These are phyloP conservation scores for Athripsodes cinereus DNA, from an alignment of 2,888 invertebrate species.

Conservation along the genomic window DNA sequence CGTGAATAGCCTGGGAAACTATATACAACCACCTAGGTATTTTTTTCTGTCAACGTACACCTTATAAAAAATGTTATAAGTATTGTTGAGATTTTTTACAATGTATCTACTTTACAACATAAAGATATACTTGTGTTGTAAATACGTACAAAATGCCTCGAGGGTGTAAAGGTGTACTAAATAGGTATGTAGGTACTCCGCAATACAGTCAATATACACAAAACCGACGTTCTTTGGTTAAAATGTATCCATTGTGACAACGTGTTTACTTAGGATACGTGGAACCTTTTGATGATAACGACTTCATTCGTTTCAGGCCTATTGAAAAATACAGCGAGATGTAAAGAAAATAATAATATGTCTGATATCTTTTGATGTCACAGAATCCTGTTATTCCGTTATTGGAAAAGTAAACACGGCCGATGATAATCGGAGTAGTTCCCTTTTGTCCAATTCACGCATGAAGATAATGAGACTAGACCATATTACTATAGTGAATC, in stretches of 20 bases:
- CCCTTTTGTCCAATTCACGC: neutral
- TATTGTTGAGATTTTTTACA: neutral
- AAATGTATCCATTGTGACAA: neutral
- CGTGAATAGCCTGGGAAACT: too few species aligned
- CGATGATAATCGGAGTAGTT: neutral
- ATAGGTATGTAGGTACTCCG: too few species aligned
- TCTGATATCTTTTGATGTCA: neutral
- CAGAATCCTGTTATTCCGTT: neutral
- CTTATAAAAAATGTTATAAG: neutral
- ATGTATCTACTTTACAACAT: neutral
- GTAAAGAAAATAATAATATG: conserved; percentile 1
- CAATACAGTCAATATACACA: neutral
- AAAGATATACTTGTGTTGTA: too few species aligned
- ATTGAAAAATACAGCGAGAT: neutral
- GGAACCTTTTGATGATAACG: conserved; percentile 2
- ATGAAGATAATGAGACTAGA: neutral
- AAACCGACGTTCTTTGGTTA: conserved; percentile 1
- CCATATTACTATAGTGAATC: too few species aligned
- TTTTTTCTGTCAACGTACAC: neutral
- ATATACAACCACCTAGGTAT: too few species aligned
- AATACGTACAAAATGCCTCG: neutral
- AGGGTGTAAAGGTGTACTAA: neutral
- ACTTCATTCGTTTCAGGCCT: neutral
- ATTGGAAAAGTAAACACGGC: neutral
- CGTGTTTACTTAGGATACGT: neutral